These are phyloP conservation scores for Glandiceps talaboti DNA, from an alignment of 53 echinoderm and acorn worm genomes.

Conservation along the genomic window DNA sequence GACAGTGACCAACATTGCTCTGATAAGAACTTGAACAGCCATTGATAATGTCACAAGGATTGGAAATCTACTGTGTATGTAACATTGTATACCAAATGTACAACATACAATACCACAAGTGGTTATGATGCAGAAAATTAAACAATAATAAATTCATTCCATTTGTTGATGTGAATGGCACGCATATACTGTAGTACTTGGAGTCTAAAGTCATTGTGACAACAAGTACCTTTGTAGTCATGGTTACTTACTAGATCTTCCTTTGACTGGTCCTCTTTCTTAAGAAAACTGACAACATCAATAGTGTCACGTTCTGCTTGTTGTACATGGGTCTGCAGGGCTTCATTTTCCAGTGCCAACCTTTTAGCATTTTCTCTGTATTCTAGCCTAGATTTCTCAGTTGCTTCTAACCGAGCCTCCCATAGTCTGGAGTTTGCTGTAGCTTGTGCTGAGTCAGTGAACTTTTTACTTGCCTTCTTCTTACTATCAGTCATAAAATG, in stretches of 20 bases:
- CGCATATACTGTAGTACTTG: no score
- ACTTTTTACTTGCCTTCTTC: slow-evolving; percentile 76
- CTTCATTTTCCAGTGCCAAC: slow-evolving; percentile 75
- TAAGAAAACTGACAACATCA: slow-evolving; percentile 93
- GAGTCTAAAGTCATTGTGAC: no score
- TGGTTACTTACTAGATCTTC: slow-evolving; percentile 67
- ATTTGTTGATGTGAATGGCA: no score
- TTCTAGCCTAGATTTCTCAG: slow-evolving; percentile 78
- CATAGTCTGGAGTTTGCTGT: slow-evolving; percentile 79
- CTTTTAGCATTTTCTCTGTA: slow-evolving; percentile 90
- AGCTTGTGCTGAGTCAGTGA: slow-evolving; percentile 67
- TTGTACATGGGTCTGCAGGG: slow-evolving; percentile 56
- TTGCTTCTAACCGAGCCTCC: slow-evolving; percentile 76
- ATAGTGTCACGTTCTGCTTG: slow-evolving; percentile 90
- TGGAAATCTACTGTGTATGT: no score
- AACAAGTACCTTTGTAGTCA: not conserved
- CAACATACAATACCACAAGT: no score
- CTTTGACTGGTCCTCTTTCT: slow-evolving; percentile 88
- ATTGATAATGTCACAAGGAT: no score
- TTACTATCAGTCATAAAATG: no score
- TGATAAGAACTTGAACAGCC: no score
- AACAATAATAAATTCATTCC: no score
- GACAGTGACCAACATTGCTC: no score
- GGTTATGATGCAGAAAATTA: no score
- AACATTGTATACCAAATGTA: no score